Evolutionary conservation across 2,797 vertebrate genomes (phyloP), one percentile per base, ranked within the genome.

Genomic region (Sebastes steindachneri): DNA sequence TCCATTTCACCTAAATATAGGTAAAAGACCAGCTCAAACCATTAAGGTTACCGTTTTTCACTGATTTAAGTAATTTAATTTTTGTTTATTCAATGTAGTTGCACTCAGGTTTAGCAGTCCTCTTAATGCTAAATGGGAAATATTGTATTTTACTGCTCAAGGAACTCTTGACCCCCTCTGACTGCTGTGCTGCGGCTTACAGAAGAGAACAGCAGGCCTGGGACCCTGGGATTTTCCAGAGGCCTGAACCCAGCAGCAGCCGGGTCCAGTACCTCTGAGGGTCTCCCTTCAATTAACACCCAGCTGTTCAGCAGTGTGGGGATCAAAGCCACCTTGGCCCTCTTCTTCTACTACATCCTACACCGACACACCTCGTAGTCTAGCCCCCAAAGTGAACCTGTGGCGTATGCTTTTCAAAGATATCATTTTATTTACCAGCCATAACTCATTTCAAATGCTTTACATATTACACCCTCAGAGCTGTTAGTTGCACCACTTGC

Each of bases 131-230:
- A 45, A 60, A 54, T 9, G 15, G 51, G 35, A 85, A 68, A 64
- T 75, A 54, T 62, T 73, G 70, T 66, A 66, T 86, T 87, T 81
- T 55, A 73, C 58, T 78, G 63, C 76, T 86, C 41, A 75, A 68
- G 68, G 77, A 90, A 77, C 79, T 82, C 64, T 68, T 85, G 84
- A 88, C 89, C 84, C 77, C 35, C 51, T 10, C 71, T 72, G 82
- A 82, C 84, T 86, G 82, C 81, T 84, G 73, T 71, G 75, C 77
- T 80, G 75, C 77, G 55, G 78, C 84, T 80, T 91, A 89, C 87
- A 92, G 86, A 84, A 88, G 86, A 87, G 90, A 94, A 92, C 92
- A 95, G 93, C 93, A 92, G 90, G 91, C 19, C 74, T 88, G 93
- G 91, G 94, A 93, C 55, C 58, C 64, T 86, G 93, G 92, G 94